A percentile compares a stretch with the other conserved stretches of the same genome.
These are phyloP conservation scores for Cromileptes altivelis DNA, from an alignment of 2,113 vertebrate genomes.

Conservation along the genomic window DNA sequence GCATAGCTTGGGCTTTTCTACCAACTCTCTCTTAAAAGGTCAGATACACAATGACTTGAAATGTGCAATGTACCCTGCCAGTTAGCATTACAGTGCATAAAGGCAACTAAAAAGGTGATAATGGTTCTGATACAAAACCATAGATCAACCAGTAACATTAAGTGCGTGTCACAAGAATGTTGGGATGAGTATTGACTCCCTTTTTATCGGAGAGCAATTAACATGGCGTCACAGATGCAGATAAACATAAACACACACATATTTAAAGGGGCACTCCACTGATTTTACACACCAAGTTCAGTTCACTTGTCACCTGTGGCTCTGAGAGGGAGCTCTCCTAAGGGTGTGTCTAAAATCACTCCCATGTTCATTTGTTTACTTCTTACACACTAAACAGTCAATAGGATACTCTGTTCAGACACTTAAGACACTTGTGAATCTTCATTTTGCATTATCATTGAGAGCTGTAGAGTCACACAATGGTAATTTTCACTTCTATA, in stretches of 20 bases:
- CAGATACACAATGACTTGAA: constrained; percentile 4
- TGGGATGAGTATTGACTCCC: background rate
- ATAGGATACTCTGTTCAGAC: background rate
- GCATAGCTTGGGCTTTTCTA: constrained; percentile 38
- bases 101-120: constrained; percentile 25
- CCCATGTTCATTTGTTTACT: background rate
- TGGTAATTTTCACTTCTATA: background rate
- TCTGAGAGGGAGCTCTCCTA: background rate
- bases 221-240: background rate
- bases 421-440: background rate
- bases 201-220: constrained; percentile 9
- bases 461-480: background rate
- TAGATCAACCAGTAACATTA: constrained; percentile 14
- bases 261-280: background rate
- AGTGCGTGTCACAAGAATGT: constrained; percentile 17
- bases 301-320: background rate
- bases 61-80: constrained; percentile 6
- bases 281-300: background rate
- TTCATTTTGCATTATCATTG: background rate
- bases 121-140: constrained; percentile 46
- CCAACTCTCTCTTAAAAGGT: constrained; percentile 6
- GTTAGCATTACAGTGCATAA: constrained; percentile 32
- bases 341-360: background rate
- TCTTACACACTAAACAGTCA: background rate
- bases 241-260: background rate